Percentiles rank a stretch among this genome's conserved stretches.
phyloP scores from a whole-genome alignment of 2,888 invertebrate species.

The Sceliomorpha sp. region DNA sequence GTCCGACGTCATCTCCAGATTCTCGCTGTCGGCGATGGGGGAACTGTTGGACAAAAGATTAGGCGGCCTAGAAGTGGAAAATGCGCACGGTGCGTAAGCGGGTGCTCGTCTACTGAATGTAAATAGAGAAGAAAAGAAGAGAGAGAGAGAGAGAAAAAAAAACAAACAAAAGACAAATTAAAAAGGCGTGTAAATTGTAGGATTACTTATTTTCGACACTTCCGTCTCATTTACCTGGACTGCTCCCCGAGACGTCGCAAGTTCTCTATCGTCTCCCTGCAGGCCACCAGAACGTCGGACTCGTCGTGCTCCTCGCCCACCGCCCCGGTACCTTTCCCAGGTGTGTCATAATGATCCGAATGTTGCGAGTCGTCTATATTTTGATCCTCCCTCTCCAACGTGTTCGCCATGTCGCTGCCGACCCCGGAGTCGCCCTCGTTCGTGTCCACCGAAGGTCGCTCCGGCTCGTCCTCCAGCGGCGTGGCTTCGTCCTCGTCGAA shows the following conservation, averaged over 20 bases:
- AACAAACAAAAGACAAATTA: neutral
- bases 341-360: conserved; percentile 65
- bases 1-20: conserved; percentile 53
- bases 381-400: conserved; percentile 76
- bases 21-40: conserved; percentile 61
- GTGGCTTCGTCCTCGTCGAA: conserved; percentile 67
- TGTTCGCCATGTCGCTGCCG: conserved; percentile 78
- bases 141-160: neutral
- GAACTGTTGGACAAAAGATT: conserved; percentile 64
- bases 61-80: conserved; percentile 64
- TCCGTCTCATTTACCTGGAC: conserved; percentile 69
- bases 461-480: conserved; percentile 70
- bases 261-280: conserved; percentile 78
- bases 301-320: conserved; percentile 72
- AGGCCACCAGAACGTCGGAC: conserved; percentile 74
- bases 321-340: conserved; percentile 62
- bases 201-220: no score
- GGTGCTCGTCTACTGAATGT: neutral
- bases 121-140: neutral
- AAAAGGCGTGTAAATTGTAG: no score
- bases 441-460: conserved; percentile 71
- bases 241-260: conserved; percentile 76
- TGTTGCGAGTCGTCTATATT: conserved; percentile 73
- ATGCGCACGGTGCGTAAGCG: conserved; percentile 1
- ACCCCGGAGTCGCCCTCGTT: conserved; percentile 79